Evolutionary conservation across 2,113 vertebrate species (phyloP).

Genomic region (Tapirus terrestris): DNA sequence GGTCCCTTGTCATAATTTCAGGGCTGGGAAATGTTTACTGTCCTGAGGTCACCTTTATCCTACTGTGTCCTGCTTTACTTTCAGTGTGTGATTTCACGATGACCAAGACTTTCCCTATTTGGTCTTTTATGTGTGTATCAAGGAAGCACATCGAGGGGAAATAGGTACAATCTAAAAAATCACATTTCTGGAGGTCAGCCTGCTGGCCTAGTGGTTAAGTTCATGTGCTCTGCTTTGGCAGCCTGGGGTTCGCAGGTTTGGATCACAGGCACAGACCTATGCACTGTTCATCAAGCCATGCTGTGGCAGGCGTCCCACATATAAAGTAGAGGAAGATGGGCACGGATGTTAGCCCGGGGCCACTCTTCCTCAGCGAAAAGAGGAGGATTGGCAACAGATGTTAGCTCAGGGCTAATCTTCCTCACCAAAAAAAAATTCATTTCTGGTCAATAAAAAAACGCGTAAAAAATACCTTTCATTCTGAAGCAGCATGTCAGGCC

Average conservation of each 20-base stretch:
- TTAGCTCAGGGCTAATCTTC: no score
- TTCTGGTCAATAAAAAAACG: background rate
- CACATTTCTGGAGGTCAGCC: background rate
- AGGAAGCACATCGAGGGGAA: background rate
- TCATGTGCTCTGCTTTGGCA: no score
- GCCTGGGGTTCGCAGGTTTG: no score
- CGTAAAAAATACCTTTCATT: constrained; percentile 25
- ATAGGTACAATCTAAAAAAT: background rate
- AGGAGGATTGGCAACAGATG: no score
- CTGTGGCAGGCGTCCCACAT: no score
- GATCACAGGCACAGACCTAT: no score
- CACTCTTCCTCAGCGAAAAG: no score
- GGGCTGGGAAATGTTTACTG: background rate
- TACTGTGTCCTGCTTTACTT: background rate
- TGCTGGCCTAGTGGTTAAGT: no score
- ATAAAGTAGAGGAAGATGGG: no score
- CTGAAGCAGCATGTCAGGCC: background rate
- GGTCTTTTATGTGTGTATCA: constrained; percentile 34
- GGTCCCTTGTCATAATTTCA: background rate
- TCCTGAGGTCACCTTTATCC: background rate
- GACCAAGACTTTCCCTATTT: background rate
- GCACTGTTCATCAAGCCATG: no score
- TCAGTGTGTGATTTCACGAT: background rate
- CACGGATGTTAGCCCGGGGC: no score
- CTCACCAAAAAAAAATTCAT: background rate